Conservation (phyloP, 2,888 invertebrate species). For the Phorcus lineatus region DNA sequence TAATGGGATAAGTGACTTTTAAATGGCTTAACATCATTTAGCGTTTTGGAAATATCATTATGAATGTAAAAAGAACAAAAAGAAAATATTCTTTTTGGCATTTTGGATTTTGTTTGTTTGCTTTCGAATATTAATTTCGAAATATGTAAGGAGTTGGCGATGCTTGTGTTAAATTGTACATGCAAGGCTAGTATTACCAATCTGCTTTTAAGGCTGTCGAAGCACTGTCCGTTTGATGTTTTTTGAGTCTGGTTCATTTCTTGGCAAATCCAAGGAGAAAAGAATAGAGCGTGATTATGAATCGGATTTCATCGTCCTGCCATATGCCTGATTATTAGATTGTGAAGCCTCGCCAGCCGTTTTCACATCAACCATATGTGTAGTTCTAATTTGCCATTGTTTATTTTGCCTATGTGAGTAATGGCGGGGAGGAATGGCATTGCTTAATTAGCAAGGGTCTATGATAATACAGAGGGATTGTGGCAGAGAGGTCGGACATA, state of each 20-base stretch:
- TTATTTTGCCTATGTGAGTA: slow-evolving; percentile 11
- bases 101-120: too few species aligned
- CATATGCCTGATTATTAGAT: background rate
- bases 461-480: slow-evolving; percentile 3
- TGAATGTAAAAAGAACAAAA: too few species aligned
- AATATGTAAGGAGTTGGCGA: too few species aligned
- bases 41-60: too few species aligned
- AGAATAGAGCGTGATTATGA: background rate
- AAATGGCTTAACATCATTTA: too few species aligned
- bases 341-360: background rate
- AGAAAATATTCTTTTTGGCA: too few species aligned
- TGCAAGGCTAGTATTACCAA: background rate
- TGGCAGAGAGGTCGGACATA: background rate
- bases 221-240: background rate
- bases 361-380: slow-evolving; percentile 11
- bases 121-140: too few species aligned
- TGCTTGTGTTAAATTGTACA: background rate
- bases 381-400: slow-evolving; percentile 18
- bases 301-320: background rate
- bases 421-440: slow-evolving; percentile 2
- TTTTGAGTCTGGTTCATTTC: background rate
- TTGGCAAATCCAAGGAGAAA: background rate
- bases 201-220: background rate
- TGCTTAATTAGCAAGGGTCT: slow-evolving; percentile 13
- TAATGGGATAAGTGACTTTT: too few species aligned